These are phyloP conservation scores for Aphidius ervi DNA, from an alignment of 1,140 invertebrate genomes.

Conservation along the genomic window DNA sequence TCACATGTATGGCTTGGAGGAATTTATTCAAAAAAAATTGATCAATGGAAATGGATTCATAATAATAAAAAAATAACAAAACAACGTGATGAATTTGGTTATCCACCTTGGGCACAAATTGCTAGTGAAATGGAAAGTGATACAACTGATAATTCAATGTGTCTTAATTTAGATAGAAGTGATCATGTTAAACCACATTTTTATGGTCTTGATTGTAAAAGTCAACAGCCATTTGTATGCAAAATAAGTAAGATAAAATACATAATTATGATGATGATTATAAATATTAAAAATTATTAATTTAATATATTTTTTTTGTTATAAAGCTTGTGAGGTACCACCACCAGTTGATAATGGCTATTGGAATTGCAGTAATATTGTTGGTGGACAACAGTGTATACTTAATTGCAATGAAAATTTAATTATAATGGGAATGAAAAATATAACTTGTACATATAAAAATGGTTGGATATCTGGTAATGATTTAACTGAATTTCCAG, in stretches of 20 bases:
- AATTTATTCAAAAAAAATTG: constrained; percentile 19
- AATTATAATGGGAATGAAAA: constrained; percentile 28
- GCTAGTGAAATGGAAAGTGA: constrained; percentile 23
- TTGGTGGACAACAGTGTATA: constrained; percentile 25
- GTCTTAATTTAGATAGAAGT: constrained; percentile 34
- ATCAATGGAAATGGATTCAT: constrained; percentile 31
- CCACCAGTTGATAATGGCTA: constrained; percentile 31
- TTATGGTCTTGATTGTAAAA: constrained; percentile 34
- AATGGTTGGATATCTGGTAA: constrained; percentile 29
- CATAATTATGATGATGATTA: constrained; percentile 9
- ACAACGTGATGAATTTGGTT: constrained; percentile 22
- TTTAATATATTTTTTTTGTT: not conserved
- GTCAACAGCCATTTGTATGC: constrained; percentile 33
- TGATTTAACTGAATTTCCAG: constrained; percentile 37
- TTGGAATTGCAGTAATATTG: constrained; percentile 31
- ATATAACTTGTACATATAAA: constrained; percentile 25
- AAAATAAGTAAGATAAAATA: constrained; percentile 29
- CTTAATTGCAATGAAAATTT: constrained; percentile 28
- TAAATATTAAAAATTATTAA: not conserved
- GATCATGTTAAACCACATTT: constrained; percentile 33
- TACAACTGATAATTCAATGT: constrained; percentile 18
- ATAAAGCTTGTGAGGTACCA: constrained; percentile 28
- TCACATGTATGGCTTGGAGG: constrained; percentile 33
- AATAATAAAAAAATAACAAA: constrained; percentile 26
- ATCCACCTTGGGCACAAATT: constrained; percentile 29